Conservation (phyloP, 2,797 vertebrate genomes). For the Notolepis coatsorum region DNA sequence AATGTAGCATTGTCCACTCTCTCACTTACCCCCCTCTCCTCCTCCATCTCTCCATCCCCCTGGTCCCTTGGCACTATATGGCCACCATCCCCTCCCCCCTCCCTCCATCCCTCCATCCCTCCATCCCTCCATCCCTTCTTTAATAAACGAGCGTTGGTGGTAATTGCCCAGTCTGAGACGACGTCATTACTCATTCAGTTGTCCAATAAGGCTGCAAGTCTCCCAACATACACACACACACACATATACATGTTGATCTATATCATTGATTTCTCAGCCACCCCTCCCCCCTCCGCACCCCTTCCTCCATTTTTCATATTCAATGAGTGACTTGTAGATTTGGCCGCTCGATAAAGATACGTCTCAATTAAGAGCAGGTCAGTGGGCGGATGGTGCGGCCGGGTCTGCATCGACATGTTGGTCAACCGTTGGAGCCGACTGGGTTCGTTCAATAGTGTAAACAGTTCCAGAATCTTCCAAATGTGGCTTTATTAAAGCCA, state of each 20-base stretch:
- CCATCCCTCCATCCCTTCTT: constrained; percentile 67
- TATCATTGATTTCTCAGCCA: constrained; percentile 82
- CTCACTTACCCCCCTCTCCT: too few relatives aligned
- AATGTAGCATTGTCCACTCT: constrained; percentile 42
- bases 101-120: constrained; percentile 40
- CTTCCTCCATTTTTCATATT: constrained; percentile 83
- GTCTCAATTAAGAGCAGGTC: constrained; percentile 77
- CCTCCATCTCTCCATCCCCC: constrained; percentile 49
- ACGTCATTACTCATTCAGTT: constrained; percentile 84
- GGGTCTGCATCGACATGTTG: constrained; percentile 50
- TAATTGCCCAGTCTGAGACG: constrained; percentile 81
- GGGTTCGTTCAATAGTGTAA: too few relatives aligned
- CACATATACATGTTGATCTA: constrained; percentile 76
- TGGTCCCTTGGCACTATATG: constrained; percentile 51
- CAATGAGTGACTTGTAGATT: constrained; percentile 83
- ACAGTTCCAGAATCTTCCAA: too few relatives aligned
- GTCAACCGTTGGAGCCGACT: too few relatives aligned
- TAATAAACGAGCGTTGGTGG: constrained; percentile 81
- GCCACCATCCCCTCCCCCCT: constrained; percentile 33
- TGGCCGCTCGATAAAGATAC: constrained; percentile 76
- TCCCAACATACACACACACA: constrained; percentile 30
- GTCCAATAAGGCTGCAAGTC: constrained; percentile 77
- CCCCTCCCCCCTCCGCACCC: constrained; percentile 53
- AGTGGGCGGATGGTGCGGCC: constrained; percentile 14
- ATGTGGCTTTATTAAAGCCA: too few relatives aligned